Evolutionary conservation across 2,888 invertebrate species (phyloP).

Genomic region (Rhopalosiphum nymphaeae): DNA sequence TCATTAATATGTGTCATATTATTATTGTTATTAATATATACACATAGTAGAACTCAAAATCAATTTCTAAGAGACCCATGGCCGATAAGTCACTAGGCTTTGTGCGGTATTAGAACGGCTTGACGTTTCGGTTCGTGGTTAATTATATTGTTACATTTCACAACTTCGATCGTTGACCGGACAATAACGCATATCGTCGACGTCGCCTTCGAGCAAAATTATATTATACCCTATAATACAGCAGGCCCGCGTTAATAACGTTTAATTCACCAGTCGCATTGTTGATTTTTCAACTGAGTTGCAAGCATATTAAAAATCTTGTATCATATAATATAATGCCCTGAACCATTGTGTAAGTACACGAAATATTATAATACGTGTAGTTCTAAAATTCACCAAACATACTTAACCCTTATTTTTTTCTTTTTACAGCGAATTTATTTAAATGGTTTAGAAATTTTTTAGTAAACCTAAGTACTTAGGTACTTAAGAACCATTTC

Average conservation of each 20-base stretch:
- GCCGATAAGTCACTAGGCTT: background rate
- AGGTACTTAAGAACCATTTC: too few species aligned
- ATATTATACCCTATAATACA: background rate
- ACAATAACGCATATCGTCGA: background rate
- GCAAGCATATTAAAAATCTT: background rate
- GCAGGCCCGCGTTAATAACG: background rate
- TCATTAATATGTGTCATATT: too few species aligned
- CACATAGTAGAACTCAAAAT: background rate
- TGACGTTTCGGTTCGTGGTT: background rate
- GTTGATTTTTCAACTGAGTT: background rate
- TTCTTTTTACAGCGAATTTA: too few species aligned
- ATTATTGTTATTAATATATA: background rate
- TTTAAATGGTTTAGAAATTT: too few species aligned
- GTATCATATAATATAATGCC: background rate
- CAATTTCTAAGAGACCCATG: background rate
- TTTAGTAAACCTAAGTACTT: too few species aligned
- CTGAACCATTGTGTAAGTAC: background rate
- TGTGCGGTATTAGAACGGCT: background rate
- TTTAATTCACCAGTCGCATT: background rate
- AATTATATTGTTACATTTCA: background rate
- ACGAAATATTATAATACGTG: background rate
- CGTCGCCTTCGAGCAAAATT: background rate
- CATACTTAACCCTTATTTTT: too few species aligned
- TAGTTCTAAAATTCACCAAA: too few species aligned
- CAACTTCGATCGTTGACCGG: background rate